A percentile compares a stretch with the other conserved stretches of the same genome.
Conservation (phyloP, 2,888 invertebrate species). For the Melieria crassipennis region DNA sequence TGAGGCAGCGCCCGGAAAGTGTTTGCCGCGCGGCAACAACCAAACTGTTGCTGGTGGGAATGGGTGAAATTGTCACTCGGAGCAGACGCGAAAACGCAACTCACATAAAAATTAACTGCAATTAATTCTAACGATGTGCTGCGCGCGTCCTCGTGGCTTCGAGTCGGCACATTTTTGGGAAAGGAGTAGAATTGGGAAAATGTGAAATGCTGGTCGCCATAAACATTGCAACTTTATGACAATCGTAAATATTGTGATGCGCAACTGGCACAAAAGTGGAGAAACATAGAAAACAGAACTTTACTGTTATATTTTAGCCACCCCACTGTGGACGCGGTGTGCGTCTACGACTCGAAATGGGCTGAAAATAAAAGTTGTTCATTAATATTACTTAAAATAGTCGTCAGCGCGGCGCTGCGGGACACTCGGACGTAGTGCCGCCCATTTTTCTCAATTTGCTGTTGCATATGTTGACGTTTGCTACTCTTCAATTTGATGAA, state of each 20-base stretch:
- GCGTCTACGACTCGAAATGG: too few species aligned
- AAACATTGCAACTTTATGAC: constrained; percentile 29
- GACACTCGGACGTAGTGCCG: too few species aligned
- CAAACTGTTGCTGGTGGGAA: background rate
- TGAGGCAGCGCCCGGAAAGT: constrained; percentile 11
- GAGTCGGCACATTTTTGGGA: constrained; percentile 7
- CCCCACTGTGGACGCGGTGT: too few species aligned
- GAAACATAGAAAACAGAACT: too few species aligned
- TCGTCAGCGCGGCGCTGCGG: too few species aligned
- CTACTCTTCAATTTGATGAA: too few species aligned
- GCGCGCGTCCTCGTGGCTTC: background rate
- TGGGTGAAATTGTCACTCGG: background rate
- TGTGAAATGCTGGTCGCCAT: constrained; percentile 6
- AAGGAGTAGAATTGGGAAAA: constrained; percentile 17
- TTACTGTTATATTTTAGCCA: too few species aligned
- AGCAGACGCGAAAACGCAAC: background rate
- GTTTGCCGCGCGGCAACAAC: background rate
- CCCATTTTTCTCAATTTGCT: too few species aligned
- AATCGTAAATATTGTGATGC: constrained; percentile 34
- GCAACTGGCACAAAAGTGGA: constrained; percentile 9
- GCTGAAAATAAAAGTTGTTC: too few species aligned
- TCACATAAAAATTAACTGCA: constrained; percentile 33
- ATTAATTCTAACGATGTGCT: constrained; percentile 19
- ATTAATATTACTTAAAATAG: too few species aligned
- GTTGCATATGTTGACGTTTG: too few species aligned